Evolutionary conservation across 1,140 invertebrate species (phyloP).

Genomic region (Choristoneura fumiferana): DNA sequence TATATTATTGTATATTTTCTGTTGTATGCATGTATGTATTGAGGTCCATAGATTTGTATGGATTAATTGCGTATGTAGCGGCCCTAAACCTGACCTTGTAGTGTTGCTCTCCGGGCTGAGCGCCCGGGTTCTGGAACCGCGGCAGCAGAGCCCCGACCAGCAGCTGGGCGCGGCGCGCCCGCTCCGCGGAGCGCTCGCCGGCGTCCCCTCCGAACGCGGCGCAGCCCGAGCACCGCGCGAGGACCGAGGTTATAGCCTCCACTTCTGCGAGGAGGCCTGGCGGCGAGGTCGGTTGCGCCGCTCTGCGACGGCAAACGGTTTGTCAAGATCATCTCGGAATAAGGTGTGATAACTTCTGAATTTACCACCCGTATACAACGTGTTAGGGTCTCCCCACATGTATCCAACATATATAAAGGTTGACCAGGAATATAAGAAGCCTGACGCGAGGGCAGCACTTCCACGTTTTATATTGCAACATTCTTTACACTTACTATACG

Average conservation of each 20-base stretch:
- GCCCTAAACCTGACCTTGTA: conserved; percentile 32
- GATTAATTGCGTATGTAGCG: background rate
- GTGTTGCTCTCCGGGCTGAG: conserved; percentile 28
- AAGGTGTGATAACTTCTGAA: background rate
- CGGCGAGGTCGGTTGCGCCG: conserved; percentile 82
- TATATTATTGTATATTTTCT: too few relatives aligned
- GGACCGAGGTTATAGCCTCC: conserved; percentile 86
- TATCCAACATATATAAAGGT: too few relatives aligned
- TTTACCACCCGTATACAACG: background rate
- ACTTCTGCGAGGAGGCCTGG: conserved; percentile 84
- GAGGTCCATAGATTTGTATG: background rate
- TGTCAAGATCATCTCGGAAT: background rate
- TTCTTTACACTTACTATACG: too few relatives aligned
- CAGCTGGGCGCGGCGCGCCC: conserved; percentile 78
- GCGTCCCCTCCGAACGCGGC: conserved; percentile 43
- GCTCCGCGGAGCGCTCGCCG: conserved; percentile 42
- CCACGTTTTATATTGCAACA: too few relatives aligned
- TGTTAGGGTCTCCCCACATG: background rate
- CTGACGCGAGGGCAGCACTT: too few relatives aligned
- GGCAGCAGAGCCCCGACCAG: conserved; percentile 85
- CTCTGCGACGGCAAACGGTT: conserved; percentile 45
- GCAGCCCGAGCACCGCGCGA: conserved; percentile 85
- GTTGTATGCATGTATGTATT: background rate
- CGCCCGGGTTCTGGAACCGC: conserved; percentile 77
- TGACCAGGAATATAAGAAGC: too few relatives aligned